Percentiles rank a stretch among this genome's conserved stretches.
Conservation (phyloP, 2,888 invertebrate species). For the Trissonchulus latispiculum region DNA sequence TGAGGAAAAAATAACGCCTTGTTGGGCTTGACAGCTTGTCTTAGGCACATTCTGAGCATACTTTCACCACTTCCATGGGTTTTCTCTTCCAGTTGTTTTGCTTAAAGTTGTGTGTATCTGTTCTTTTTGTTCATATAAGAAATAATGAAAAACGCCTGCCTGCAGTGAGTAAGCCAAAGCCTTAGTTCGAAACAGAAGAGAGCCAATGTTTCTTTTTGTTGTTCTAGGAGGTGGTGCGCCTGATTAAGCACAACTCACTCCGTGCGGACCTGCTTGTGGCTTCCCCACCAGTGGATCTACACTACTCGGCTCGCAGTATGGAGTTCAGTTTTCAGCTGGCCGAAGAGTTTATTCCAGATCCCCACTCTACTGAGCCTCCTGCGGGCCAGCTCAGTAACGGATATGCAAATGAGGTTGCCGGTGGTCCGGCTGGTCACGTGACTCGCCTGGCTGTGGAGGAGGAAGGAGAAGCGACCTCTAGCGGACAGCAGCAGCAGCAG, state of each 20-base stretch:
- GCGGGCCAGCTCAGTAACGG: background rate
- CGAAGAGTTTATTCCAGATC: background rate
- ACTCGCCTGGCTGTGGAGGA: background rate
- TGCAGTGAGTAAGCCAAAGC: too few species aligned
- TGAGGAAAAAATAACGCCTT: too few species aligned
- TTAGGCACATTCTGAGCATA: too few species aligned
- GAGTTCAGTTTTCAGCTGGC: slow-evolving; percentile 15
- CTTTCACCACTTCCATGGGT: too few species aligned
- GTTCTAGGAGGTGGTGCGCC: slow-evolving; percentile 38
- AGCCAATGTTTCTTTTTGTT: background rate
- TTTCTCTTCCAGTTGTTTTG: too few species aligned
- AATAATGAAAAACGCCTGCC: too few species aligned
- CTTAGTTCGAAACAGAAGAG: too few species aligned
- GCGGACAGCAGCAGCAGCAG: background rate
- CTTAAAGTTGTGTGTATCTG: too few species aligned
- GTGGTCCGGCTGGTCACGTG: background rate
- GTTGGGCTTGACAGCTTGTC: too few species aligned
- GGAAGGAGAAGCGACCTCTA: too few species aligned
- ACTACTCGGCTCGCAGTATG: slow-evolving; percentile 8
- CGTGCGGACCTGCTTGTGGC: slow-evolving; percentile 20
- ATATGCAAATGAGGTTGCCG: background rate
- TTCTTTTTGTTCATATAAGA: too few species aligned
- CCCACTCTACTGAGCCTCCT: background rate
- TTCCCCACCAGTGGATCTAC: slow-evolving; percentile 17
- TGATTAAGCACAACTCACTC: slow-evolving; percentile 37